Evolutionary conservation across 2,113 vertebrate genomes (phyloP).

Genomic region (Megaceryle maxima): DNA sequence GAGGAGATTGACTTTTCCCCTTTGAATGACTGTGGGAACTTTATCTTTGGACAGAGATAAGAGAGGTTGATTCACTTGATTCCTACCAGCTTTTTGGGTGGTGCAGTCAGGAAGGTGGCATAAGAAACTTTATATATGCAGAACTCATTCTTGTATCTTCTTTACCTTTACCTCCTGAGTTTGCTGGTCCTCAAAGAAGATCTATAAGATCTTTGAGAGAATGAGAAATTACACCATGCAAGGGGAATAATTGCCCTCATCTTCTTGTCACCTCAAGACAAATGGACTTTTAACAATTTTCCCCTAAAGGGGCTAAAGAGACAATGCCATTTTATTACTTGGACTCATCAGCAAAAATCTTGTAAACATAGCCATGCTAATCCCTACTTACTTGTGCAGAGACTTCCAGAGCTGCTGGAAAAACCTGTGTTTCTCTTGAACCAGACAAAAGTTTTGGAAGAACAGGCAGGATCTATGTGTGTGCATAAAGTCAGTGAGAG

Average conservation of each 20-base stretch:
- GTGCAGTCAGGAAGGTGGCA: not conserved
- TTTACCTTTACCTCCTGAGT: not conserved
- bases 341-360: not conserved
- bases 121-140: not conserved
- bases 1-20: not conserved
- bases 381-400: not conserved
- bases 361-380: not conserved
- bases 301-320: not conserved
- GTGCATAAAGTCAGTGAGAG: not conserved
- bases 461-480: not conserved
- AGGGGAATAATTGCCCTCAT: not conserved
- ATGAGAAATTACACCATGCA: not conserved
- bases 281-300: not conserved
- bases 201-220: not conserved
- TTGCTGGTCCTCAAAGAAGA: not conserved
- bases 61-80: not conserved
- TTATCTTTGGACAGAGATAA: not conserved
- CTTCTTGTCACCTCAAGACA: not conserved
- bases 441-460: not conserved
- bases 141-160: not conserved
- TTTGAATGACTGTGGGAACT: not conserved
- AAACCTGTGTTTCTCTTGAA: not conserved
- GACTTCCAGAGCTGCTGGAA: not conserved
- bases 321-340: not conserved
- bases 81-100: not conserved